Evolutionary conservation across 2,888 invertebrate species (phyloP), one percentile per base, ranked within the genome.

Genomic region (Lamellibrachia satsuma): DNA sequence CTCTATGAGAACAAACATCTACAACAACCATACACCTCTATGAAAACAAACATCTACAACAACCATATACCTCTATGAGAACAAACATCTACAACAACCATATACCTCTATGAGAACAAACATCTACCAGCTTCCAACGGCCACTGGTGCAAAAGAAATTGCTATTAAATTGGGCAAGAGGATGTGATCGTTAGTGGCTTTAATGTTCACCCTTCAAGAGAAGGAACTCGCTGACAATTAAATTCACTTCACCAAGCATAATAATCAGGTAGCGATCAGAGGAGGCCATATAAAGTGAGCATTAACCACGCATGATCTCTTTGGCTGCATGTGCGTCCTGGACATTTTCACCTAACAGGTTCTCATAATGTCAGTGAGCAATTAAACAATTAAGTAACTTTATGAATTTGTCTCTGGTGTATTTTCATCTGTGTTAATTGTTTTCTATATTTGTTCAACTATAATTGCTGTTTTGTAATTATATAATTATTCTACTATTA

Each of bases 141-240:
- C 75, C 75, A 22, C 75, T 75, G 75, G 75, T 75, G 75, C 75
- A 75, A 75, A 75, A 75, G 75, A 75, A 75, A 75, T 75, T 75
- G 75, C 75, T 75, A 75, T 75, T 75, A 75, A 75, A 75, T 75
- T 75, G 75, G 75, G 75, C 75, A 75, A 39, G 75, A 75, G 75
- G 75, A 75, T n/a, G 75, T 15, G 75, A 75, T 75, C 75, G 22
- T 75, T 75, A 75, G 75, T 75, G 15, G n/a, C 75, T 75, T 75
- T 75, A 75, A 75, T 75, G 75, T 75, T 6, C 75, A 75, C 75
- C 15, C n/a, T 75, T 75, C 75, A 75, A 75, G 75, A n/a, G 75
- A 75, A 75, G 75, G 22, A 22, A 11, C 75, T 75, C 75, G 22
- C 22, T 22, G 4, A 22, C 75, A 75, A 75, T 75, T 75, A 75